These are phyloP conservation scores for Drosophila tsacasi DNA, from an alignment of 1,140 invertebrate genomes.

Conservation along the genomic window DNA sequence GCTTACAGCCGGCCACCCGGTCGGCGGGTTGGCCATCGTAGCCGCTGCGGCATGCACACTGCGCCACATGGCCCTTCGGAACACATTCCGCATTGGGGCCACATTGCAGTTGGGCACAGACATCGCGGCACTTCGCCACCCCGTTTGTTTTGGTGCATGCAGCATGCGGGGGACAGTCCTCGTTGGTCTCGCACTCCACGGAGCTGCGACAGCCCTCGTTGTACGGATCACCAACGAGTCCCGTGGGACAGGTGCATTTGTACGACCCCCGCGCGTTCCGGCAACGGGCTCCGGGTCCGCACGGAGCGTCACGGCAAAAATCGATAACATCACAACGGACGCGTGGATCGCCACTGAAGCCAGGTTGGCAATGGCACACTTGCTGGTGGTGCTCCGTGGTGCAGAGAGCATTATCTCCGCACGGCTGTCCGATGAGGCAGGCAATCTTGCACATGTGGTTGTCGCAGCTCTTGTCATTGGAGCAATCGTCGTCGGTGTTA, in stretches of 20 bases:
- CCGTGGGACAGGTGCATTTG: conserved; percentile 91
- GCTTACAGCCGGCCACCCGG: conserved; percentile 90
- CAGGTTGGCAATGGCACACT: conserved; percentile 93
- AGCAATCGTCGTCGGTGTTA: conserved; percentile 89
- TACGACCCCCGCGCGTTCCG: conserved; percentile 92
- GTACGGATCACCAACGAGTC: conserved; percentile 93
- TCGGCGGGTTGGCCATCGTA: conserved; percentile 91
- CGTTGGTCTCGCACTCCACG: conserved; percentile 91
- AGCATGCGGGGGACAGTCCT: conserved; percentile 92
- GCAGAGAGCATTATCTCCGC: conserved; percentile 93
- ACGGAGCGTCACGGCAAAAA: conserved; percentile 91
- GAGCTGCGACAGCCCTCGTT: conserved; percentile 91
- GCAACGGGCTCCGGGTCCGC: conserved; percentile 93
- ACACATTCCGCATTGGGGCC: conserved; percentile 93
- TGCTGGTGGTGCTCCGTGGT: conserved; percentile 91
- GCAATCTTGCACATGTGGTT: conserved; percentile 93
- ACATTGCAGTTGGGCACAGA: conserved; percentile 91
- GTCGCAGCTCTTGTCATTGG: conserved; percentile 93
- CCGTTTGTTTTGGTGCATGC: conserved; percentile 90
- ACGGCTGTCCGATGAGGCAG: conserved; percentile 92
- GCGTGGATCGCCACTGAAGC: conserved; percentile 92
- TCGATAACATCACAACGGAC: conserved; percentile 91
- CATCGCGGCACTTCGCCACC: conserved; percentile 91
- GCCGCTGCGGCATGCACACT: conserved; percentile 91
- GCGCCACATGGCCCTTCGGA: conserved; percentile 89